Percentiles rank a stretch among this genome's conserved stretches.
Evolutionary conservation across 2,797 vertebrate species (phyloP).

Genomic region (Siniperca undulata): DNA sequence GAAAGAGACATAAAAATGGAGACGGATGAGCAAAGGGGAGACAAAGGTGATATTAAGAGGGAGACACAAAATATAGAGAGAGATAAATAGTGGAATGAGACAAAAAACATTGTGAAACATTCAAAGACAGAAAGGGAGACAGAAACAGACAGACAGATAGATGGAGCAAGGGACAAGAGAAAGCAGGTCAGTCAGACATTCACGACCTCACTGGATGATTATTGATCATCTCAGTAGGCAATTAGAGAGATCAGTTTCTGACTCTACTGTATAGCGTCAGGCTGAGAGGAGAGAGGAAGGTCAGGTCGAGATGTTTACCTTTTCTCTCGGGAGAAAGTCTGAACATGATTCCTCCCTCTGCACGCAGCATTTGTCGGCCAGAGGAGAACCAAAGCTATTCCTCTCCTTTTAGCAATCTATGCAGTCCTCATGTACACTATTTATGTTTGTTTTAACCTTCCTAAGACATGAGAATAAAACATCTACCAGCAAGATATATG

Average conservation of each 20-base stretch:
- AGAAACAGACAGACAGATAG: conserved; percentile 7
- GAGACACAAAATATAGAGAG: background rate
- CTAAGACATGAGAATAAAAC: background rate
- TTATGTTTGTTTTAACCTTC: background rate
- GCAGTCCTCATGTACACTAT: background rate
- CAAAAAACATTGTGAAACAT: background rate
- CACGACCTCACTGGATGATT: conserved; percentile 44
- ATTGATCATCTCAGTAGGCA: conserved; percentile 71
- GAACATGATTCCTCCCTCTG: background rate
- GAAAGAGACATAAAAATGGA: conserved; percentile 34
- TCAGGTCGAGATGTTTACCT: conserved; percentile 42
- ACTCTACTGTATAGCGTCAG: conserved; percentile 32
- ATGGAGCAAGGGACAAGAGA: conserved; percentile 39
- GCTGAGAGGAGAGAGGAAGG: conserved; percentile 52
- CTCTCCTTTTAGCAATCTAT: background rate
- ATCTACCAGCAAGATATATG: background rate
- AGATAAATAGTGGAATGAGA: background rate
- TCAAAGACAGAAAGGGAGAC: background rate
- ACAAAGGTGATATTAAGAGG: background rate
- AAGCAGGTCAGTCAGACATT: conserved; percentile 60
- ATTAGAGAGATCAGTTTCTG: conserved; percentile 71
- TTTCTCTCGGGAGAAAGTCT: conserved; percentile 17
- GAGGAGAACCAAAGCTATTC: background rate
- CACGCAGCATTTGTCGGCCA: background rate
- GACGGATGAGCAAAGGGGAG: conserved; percentile 12